Evolutionary conservation across 2,797 vertebrate genomes (phyloP).

Genomic region (Acanthornis magna): DNA sequence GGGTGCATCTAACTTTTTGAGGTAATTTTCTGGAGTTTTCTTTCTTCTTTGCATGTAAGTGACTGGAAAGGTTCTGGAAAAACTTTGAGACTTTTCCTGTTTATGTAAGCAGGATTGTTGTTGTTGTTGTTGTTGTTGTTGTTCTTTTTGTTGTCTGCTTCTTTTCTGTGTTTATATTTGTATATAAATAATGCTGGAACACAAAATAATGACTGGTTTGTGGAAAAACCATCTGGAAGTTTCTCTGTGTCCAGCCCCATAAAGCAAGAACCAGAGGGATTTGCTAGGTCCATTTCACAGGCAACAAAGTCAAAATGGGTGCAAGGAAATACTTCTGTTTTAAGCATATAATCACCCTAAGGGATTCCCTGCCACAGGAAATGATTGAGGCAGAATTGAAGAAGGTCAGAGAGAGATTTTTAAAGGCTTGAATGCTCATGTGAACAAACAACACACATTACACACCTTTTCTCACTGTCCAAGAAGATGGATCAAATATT

Average conservation of each 20-base stretch:
- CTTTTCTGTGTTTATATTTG: background rate
- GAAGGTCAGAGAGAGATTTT: slow-evolving; percentile 52
- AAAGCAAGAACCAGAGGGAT: background rate
- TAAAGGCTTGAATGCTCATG: background rate
- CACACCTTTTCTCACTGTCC: background rate
- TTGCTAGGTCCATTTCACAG: background rate
- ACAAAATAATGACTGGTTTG: slow-evolving; percentile 30
- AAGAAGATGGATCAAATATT: background rate
- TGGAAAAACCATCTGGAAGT: background rate
- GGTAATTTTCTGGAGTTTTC: background rate
- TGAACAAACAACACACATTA: background rate
- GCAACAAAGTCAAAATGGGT: slow-evolving; percentile 48
- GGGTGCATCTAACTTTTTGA: background rate
- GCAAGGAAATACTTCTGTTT: slow-evolving; percentile 49
- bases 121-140: background rate
- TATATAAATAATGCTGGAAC: slow-evolving; percentile 1
- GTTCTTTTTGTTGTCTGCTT: background rate
- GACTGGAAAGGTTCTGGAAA: background rate
- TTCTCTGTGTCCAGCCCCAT: background rate
- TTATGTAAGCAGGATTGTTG: background rate
- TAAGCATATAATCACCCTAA: slow-evolving; percentile 51
- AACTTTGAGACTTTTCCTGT: background rate
- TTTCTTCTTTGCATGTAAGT: background rate
- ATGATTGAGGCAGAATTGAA: slow-evolving; percentile 3
- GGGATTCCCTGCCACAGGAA: slow-evolving; percentile 58